Base-by-base conservation (phyloP, 2,888 invertebrate species). In the Brenthis hecate region DNA sequence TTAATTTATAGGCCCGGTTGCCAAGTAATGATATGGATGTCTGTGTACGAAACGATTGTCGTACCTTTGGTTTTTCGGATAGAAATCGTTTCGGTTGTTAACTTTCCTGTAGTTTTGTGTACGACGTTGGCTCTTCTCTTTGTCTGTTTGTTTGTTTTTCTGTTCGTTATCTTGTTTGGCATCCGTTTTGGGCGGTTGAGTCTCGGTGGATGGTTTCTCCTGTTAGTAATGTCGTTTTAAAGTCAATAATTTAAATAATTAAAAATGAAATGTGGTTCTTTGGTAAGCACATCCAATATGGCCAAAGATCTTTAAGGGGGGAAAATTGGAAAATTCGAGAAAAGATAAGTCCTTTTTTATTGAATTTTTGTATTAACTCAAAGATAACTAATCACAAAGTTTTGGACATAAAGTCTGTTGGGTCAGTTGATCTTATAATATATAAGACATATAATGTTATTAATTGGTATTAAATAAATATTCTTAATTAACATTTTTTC, bases 1-100 rank as follows among this genome's bases (percentile, higher is more conserved):
- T 80, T 89, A 93, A 75, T 92, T 93, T 32, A 93, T 93, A 51
- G 93, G 90, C n/a, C 92, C 92, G 0, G 92, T 91, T 13, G 92
- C 91, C 61, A 93, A 75, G 69, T 92, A 93, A 71, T 88, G 87
- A 68, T 91, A 92, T 2, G 92, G 92, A 58, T 88, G 88, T 66
- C 92, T 74, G 2, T 86, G 88, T 80, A 88, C 88, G 60, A 92
- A 91, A 56, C 92, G 74, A 13, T 77, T 82, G 65, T 92, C 92
- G 68, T 91, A 92, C 86, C 92, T 88, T 72, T 88, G 88, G 71
- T 89, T 90, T 58, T 89, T 86, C 67, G 83, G 84, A 71, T 88
- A 92, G 82, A 88, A 89, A 56, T 91, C 90, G 71, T 84, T 84
- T 3, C 85, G 71, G 62, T 88, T 63, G 23, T 88, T 84, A 13